Evolutionary conservation across 2,797 vertebrate species (phyloP).

Genomic region (Melanotaenia pygmaea): DNA sequence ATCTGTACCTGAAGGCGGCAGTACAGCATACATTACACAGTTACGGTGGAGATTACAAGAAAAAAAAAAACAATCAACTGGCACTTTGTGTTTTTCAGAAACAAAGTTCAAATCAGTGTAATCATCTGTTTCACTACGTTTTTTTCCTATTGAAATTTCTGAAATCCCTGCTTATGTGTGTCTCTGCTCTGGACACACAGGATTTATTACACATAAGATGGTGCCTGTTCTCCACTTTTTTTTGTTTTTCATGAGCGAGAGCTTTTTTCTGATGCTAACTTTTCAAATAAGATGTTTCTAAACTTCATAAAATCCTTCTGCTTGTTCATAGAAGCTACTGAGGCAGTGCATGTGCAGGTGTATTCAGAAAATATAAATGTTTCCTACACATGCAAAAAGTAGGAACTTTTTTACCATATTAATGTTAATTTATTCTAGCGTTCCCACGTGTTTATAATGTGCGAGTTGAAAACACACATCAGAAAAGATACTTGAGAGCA

Average conservation of each 20-base stretch:
- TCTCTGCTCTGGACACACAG: not conserved
- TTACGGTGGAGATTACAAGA: too few relatives aligned
- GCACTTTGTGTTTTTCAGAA: too few relatives aligned
- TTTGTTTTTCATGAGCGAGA: not conserved
- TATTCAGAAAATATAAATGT: not conserved
- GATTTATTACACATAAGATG: not conserved
- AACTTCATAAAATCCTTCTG: not conserved
- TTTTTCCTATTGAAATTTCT: not conserved
- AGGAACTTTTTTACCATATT: not conserved
- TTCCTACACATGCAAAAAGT: not conserved
- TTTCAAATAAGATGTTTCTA: too few relatives aligned
- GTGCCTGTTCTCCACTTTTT: not conserved
- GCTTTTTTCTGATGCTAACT: not conserved
- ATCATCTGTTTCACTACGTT: not conserved
- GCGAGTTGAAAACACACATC: not conserved
- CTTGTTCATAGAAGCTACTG: not conserved
- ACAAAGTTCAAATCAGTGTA: not conserved
- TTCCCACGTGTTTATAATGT: not conserved
- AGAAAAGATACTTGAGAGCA: not conserved
- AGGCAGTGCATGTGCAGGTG: not conserved
- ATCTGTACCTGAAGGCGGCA: too few relatives aligned
- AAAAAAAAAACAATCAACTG: too few relatives aligned
- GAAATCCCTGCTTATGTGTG: not conserved
- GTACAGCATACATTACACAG: too few relatives aligned
- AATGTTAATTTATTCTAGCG: not conserved